A percentile compares a stretch with the other conserved stretches of the same genome.
phyloP scores from a whole-genome alignment of 2,888 invertebrate genomes.

The Philereme transversata region DNA sequence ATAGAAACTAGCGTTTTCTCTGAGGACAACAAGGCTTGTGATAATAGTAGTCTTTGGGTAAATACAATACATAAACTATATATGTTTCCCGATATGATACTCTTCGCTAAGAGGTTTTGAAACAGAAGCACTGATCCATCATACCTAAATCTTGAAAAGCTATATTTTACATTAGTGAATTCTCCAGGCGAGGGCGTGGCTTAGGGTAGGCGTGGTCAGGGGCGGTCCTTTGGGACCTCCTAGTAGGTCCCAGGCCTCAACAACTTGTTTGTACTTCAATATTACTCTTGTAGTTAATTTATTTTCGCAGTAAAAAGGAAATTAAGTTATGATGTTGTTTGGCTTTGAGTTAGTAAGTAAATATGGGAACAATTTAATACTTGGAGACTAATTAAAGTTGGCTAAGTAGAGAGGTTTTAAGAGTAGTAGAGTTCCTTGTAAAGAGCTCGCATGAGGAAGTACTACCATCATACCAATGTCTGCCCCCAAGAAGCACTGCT shows the following conservation, averaged over 20 bases:
- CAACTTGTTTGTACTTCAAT: slow-evolving; percentile 66
- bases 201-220: slow-evolving; percentile 64
- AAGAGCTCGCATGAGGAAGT: too few species aligned
- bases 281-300: slow-evolving; percentile 47
- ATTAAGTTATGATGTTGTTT: slow-evolving; percentile 33
- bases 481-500: too few species aligned
- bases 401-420: too few species aligned
- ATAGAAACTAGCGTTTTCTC: not conserved
- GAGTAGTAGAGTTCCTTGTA: too few species aligned
- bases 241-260: slow-evolving; percentile 62
- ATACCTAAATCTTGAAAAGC: slow-evolving; percentile 52
- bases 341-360: slow-evolving; percentile 11
- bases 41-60: not conserved
- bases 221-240: slow-evolving; percentile 70
- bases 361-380: not conserved
- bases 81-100: slow-evolving; percentile 2
- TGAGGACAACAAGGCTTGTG: not conserved
- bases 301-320: slow-evolving; percentile 34
- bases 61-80: not conserved
- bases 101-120: slow-evolving; percentile 15
- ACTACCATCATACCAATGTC: too few species aligned
- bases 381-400: too few species aligned
- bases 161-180: slow-evolving; percentile 58
- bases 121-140: slow-evolving; percentile 29
- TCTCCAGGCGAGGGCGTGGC: slow-evolving; percentile 77